phyloP scores from a whole-genome alignment of 2,113 vertebrate genomes.

The Scomber colias region DNA sequence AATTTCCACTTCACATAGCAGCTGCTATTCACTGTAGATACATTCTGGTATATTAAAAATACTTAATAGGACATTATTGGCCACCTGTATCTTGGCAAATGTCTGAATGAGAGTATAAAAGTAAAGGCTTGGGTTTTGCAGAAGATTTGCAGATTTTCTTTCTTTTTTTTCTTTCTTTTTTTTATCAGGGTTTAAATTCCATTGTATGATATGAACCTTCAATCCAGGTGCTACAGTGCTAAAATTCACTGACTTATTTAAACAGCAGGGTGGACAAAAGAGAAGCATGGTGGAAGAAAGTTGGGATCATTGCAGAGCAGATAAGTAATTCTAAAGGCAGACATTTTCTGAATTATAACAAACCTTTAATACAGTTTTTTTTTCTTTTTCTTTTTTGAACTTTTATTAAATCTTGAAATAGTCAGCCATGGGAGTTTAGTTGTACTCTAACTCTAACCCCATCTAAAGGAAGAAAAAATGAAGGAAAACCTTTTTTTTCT shows the following conservation, averaged over 20 bases:
- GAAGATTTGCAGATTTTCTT: neutral
- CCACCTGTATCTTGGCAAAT: conserved; percentile 63
- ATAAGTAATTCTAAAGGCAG: neutral
- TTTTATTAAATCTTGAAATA: no score
- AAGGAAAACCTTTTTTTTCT: neutral
- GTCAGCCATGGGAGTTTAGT: neutral
- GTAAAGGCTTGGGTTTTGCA: neutral
- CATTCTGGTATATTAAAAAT: conserved; percentile 73
- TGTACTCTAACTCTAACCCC: neutral
- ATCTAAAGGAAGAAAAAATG: neutral
- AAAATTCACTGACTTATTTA: neutral
- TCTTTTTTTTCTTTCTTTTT: neutral
- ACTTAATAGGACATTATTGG: conserved; percentile 77
- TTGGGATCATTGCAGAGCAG: neutral
- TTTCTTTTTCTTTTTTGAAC: no score
- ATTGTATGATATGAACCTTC: neutral
- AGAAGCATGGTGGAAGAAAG: neutral
- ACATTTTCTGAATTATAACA: neutral
- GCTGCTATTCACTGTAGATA: conserved; percentile 75
- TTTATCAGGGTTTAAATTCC: neutral
- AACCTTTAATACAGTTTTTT: neutral
- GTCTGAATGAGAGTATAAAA: conserved; percentile 28
- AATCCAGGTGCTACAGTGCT: neutral
- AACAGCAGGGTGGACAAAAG: neutral
- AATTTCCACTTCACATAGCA: conserved; percentile 75